Evolutionary conservation across 64 coral and sea anemone genomes (phyloP).

Genomic region (Acropora tenuis): DNA sequence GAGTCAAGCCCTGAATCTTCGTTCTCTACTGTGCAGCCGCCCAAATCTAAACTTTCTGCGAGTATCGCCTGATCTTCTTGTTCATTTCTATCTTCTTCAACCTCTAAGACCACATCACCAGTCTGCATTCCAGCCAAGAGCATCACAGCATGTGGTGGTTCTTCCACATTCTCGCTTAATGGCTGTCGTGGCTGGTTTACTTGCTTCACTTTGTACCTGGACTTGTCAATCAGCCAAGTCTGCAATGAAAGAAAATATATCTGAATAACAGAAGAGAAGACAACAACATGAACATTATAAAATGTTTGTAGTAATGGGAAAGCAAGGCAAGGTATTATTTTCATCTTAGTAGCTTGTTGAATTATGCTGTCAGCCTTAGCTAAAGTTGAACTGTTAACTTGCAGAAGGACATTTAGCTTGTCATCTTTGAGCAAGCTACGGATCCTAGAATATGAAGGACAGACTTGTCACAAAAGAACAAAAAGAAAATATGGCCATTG

Average conservation of each 20-base stretch:
- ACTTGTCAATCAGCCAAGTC: slow-evolving; percentile 44
- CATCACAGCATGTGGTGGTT: no score
- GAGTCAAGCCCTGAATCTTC: neutral
- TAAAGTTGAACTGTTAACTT: slow-evolving; percentile 9
- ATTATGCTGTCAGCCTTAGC: slow-evolving; percentile 19
- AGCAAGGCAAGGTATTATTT: neutral
- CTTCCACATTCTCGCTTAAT: neutral
- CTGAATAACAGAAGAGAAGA: neutral
- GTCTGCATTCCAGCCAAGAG: neutral
- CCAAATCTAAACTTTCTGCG: slow-evolving; percentile 10
- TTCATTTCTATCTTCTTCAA: slow-evolving; percentile 1
- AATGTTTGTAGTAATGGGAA: neutral
- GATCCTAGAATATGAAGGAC: slow-evolving; percentile 13
- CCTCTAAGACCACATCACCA: neutral
- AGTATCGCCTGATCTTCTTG: neutral
- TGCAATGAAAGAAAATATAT: slow-evolving; percentile 1
- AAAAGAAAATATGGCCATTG: neutral
- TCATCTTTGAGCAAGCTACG: slow-evolving; percentile 29
- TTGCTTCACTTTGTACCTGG: slow-evolving; percentile 24
- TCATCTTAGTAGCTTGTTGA: slow-evolving; percentile 24
- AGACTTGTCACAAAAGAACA: neutral
- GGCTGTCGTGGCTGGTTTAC: slow-evolving; percentile 16
- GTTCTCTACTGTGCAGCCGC: neutral
- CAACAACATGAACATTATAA: slow-evolving; percentile 7
- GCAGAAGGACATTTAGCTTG: slow-evolving; percentile 16